Evolutionary conservation across 2,888 invertebrate species (phyloP).

Genomic region (Drosophila conformis): DNA sequence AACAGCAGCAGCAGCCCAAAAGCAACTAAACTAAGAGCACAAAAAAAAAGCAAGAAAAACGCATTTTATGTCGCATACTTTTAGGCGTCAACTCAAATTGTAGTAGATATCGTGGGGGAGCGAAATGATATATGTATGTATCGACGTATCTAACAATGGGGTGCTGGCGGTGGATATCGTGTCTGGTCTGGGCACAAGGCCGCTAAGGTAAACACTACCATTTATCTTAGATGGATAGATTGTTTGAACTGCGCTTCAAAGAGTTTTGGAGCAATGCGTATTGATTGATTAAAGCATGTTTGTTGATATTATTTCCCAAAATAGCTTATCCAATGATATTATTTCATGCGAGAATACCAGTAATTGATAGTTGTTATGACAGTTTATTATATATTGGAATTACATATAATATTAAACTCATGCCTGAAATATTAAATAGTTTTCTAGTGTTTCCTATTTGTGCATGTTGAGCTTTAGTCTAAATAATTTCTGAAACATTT

Average conservation of each 20-base stretch:
- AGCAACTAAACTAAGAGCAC: slow-evolving; percentile 48
- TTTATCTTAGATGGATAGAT: slow-evolving; percentile 7
- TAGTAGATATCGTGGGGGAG: slow-evolving; percentile 12
- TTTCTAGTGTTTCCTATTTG: background rate
- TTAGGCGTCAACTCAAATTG: slow-evolving; percentile 57
- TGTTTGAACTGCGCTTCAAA: slow-evolving; percentile 35
- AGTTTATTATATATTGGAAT: background rate
- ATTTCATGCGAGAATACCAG: background rate
- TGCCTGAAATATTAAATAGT: background rate
- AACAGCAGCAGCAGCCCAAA: slow-evolving; percentile 37
- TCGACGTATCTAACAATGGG: slow-evolving; percentile 11
- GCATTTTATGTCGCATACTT: slow-evolving; percentile 64
- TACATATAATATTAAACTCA: background rate
- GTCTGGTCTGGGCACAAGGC: slow-evolving; percentile 37
- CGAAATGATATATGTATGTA: slow-evolving; percentile 42
- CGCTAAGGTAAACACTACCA: slow-evolving; percentile 42
- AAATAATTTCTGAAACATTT: background rate
- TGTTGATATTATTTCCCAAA: background rate
- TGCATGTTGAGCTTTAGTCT: background rate
- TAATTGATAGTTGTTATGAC: background rate
- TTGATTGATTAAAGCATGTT: background rate
- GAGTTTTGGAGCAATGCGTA: background rate
- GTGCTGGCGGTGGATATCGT: background rate
- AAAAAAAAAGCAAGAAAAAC: slow-evolving; percentile 26
- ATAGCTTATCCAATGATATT: background rate